Conservation (phyloP, 2,113 vertebrate species). For the rabbit (Oryctolagus cuniculus) region mOryCun1.1 NC_091438.1:149276501-149277000, state of each 20-base stretch:
- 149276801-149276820: slow-evolving; percentile 75
- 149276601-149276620: slow-evolving; percentile 77
- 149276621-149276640: slow-evolving; percentile 79
- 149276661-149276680: slow-evolving; percentile 74
- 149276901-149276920: slow-evolving; percentile 62
- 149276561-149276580: slow-evolving; percentile 49
- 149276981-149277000: background rate
- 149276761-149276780: slow-evolving; percentile 43
- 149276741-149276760: slow-evolving; percentile 75
- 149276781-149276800: slow-evolving; percentile 74
- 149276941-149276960: background rate
- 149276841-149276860: slow-evolving; percentile 53
- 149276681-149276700: slow-evolving; percentile 77
- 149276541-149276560: slow-evolving; percentile 69
- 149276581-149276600: slow-evolving; percentile 77
- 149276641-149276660: slow-evolving; percentile 78
- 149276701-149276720: slow-evolving; percentile 73
- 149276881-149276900: slow-evolving; percentile 41
- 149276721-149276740: slow-evolving; percentile 64
- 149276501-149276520: slow-evolving; percentile 36
- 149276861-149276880: slow-evolving; percentile 42
- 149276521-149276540: slow-evolving; percentile 42
- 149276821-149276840: slow-evolving; percentile 60
- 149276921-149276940: slow-evolving; percentile 24
- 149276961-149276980: background rate